Evolutionary conservation across 2,797 vertebrate genomes (phyloP).

Genomic region (Hephaestus fuliginosus): DNA sequence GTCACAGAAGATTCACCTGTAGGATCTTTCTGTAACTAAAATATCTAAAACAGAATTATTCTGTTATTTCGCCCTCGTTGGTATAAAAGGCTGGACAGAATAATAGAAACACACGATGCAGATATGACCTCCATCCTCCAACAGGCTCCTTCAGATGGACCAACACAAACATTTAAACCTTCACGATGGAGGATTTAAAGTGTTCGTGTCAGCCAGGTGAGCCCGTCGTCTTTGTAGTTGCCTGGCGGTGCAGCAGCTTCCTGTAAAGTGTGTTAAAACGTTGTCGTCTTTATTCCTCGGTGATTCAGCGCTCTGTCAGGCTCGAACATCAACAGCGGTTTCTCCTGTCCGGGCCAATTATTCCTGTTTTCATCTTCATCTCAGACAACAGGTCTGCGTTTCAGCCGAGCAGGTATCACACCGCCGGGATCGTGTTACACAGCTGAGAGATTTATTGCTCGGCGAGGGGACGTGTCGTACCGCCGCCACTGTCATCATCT

Average conservation of each 20-base stretch:
- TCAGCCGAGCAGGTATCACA: slow-evolving; percentile 56
- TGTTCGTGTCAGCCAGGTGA: background rate
- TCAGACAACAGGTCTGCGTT: slow-evolving; percentile 45
- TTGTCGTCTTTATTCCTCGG: background rate
- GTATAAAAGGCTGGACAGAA: background rate
- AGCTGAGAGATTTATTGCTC: slow-evolving; percentile 59
- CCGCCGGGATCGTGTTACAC: slow-evolving; percentile 56
- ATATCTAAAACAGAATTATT: too few species aligned
- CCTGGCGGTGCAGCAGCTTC: background rate
- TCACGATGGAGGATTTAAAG: background rate
- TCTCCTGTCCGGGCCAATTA: slow-evolving; percentile 32
- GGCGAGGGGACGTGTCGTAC: slow-evolving; percentile 50
- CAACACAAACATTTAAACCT: too few species aligned
- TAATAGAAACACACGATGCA: too few species aligned
- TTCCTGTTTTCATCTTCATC: slow-evolving; percentile 56
- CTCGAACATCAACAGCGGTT: slow-evolving; percentile 25
- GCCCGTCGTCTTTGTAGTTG: background rate
- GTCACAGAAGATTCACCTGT: too few species aligned
- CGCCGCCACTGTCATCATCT: slow-evolving; percentile 21
- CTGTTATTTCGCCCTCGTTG: background rate
- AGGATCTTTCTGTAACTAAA: too few species aligned
- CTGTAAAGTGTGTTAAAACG: slow-evolving; percentile 9
- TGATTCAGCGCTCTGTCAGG: slow-evolving; percentile 27
- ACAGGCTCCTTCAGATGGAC: too few species aligned
- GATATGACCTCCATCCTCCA: too few species aligned